A percentile compares a stretch with the other conserved stretches of the same genome.
Conservation (phyloP, 2,797 vertebrate species). For the Sphaeramia orbicularis region DNA sequence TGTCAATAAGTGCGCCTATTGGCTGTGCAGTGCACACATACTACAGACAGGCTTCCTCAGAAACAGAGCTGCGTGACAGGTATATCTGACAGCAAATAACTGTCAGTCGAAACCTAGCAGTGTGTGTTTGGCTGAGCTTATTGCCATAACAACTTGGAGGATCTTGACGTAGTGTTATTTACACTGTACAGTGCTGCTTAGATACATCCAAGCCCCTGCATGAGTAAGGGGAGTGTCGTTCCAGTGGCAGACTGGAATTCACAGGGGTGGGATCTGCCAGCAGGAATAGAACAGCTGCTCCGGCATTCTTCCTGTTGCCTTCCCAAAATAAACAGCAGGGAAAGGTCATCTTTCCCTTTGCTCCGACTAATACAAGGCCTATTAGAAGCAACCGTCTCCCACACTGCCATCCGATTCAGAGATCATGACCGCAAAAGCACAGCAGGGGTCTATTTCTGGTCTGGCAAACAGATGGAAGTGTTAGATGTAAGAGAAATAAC, state of each 20-base stretch:
- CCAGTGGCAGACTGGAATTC: constrained; percentile 77
- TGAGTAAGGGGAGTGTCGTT: constrained; percentile 68
- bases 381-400: constrained; percentile 49
- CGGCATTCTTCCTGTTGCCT: constrained; percentile 81
- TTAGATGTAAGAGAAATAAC: constrained; percentile 17
- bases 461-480: neutral
- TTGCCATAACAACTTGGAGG: constrained; percentile 53
- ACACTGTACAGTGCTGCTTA: constrained; percentile 46
- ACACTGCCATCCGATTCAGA: constrained; percentile 16
- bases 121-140: constrained; percentile 23
- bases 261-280: constrained; percentile 78
- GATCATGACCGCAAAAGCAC: constrained; percentile 16
- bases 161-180: constrained; percentile 58
- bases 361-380: constrained; percentile 70
- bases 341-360: constrained; percentile 83
- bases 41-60: constrained; percentile 19
- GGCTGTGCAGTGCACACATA: constrained; percentile 3
- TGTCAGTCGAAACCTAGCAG: constrained; percentile 20
- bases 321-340: constrained; percentile 87
- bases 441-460: constrained; percentile 15
- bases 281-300: constrained; percentile 86
- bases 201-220: constrained; percentile 40
- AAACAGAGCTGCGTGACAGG: constrained; percentile 17
- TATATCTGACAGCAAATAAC: constrained; percentile 32
- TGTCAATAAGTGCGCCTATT: too few relatives aligned